Evolutionary conservation across 2,888 invertebrate genomes (phyloP), one percentile per base, ranked within the genome.

Genomic region (Melanophora roralis): DNA sequence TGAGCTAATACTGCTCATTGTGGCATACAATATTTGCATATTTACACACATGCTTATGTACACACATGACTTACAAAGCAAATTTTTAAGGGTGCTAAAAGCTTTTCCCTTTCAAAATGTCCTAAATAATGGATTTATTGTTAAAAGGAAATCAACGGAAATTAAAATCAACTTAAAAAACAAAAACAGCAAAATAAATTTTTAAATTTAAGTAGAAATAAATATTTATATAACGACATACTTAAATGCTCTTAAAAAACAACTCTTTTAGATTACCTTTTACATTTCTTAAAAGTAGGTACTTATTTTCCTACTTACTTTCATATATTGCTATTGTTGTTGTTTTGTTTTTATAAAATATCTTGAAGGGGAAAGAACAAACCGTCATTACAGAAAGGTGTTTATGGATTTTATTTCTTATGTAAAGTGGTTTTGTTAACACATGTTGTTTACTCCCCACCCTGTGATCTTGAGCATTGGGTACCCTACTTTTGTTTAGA

Each of bases 91-190:
- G 49, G 62, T 75, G 71, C 55, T 79, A 75, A 79, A 62, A 75
- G 79, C 60, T 40, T 79, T 71, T 23, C 0, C 1, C 1, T 60
- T 27, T n/a, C 49, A 7, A 36, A 36, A 9, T 45, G 1, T 14
- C 19, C n/a, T 0, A 49, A 49, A 65, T 57, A 5, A 19, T 49
- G 1, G 53, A 45, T 27, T 27, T 27, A 23, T 2, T 23, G 51
- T 38, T 14, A 53, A 53, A 27, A 72, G 72, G 77, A 82, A 82
- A 82, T 83, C 43, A 82, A 84, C 82, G 83, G 78, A 85, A 84
- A 85, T 84, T 84, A 83, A 83, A 84, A 84, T 84, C 84, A 84
- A 83, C 81, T 84, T 83, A 82, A 83, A 84, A 83, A 78, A 78
- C 71, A 78, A 23, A 51, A 40, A 4, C 7, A 1, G 12, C 12